These are phyloP conservation scores for Numida meleagris DNA, from an alignment of 2,113 vertebrate genomes.

Conservation along the genomic window DNA sequence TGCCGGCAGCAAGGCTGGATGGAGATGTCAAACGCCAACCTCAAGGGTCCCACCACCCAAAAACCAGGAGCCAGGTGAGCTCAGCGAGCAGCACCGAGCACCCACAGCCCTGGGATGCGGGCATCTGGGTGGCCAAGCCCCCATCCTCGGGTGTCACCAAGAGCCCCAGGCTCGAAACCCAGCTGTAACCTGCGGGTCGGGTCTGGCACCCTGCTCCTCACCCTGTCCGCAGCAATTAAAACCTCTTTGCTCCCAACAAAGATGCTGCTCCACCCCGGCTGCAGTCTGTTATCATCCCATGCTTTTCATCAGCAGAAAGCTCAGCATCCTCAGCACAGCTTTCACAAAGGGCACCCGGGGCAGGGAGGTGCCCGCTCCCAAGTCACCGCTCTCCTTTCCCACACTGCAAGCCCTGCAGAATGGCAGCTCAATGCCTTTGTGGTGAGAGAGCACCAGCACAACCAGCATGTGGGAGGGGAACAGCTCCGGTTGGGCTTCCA, in stretches of 20 bases:
- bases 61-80: not conserved
- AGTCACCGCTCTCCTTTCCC: not conserved
- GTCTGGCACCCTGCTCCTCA: slow-evolving; percentile 36
- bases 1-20: accelerated
- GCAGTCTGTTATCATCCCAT: slow-evolving; percentile 37
- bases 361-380: not conserved
- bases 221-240: not conserved
- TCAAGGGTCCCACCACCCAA: not conserved
- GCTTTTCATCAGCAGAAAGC: slow-evolving; percentile 26
- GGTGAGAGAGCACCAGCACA: not conserved
- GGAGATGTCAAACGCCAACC: not conserved
- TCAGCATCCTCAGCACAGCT: slow-evolving; percentile 5
- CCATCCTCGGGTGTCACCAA: accelerated
- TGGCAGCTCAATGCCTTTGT: not conserved
- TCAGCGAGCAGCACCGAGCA: accelerated
- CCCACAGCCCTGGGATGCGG: accelerated
- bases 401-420: not conserved
- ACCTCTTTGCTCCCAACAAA: not conserved
- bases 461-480: too few species aligned
- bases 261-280: slow-evolving; percentile 5
- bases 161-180: not conserved
- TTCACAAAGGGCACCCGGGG: not conserved
- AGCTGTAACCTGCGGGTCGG: not conserved
- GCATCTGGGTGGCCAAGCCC: not conserved
- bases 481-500: not conserved